phyloP scores from a whole-genome alignment of 64 coral and sea anemone genomes.

The Stylophora pistillata region DNA sequence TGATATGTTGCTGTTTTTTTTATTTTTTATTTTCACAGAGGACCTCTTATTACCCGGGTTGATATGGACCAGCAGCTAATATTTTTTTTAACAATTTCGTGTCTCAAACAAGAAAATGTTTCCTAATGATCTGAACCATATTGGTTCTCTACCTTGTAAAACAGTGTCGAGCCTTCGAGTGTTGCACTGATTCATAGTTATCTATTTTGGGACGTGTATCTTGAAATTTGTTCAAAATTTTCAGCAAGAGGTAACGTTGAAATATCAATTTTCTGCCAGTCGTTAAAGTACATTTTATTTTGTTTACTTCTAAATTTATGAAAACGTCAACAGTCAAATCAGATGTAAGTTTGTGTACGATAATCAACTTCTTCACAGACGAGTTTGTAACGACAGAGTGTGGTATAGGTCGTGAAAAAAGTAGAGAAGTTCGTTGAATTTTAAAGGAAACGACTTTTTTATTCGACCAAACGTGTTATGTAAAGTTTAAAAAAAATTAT shows the following conservation, averaged over 20 bases:
- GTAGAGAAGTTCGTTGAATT: no score
- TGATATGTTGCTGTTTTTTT: not conserved
- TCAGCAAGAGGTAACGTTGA: not conserved
- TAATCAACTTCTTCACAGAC: no score
- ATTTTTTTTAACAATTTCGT: not conserved
- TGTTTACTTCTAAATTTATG: no score
- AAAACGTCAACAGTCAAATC: no score
- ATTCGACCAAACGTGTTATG: no score
- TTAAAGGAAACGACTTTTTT: no score
- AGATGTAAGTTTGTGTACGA: no score
- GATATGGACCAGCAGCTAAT: not conserved
- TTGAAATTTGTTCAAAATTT: not conserved
- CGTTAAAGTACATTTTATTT: no score
- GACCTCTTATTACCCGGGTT: not conserved
- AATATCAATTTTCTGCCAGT: not conserved
- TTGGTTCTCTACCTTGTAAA: not conserved
- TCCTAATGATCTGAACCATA: not conserved
- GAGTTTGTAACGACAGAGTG: no score
- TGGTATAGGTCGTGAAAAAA: no score
- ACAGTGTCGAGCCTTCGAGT: not conserved
- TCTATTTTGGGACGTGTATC: not conserved
- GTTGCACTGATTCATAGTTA: not conserved
- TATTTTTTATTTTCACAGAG: not conserved
- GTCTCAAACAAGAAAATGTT: conserved; percentile 4
- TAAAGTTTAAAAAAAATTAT: no score